Base-by-base conservation (phyloP, 2,113 vertebrate genomes). In the Serilophus lunatus region DNA sequence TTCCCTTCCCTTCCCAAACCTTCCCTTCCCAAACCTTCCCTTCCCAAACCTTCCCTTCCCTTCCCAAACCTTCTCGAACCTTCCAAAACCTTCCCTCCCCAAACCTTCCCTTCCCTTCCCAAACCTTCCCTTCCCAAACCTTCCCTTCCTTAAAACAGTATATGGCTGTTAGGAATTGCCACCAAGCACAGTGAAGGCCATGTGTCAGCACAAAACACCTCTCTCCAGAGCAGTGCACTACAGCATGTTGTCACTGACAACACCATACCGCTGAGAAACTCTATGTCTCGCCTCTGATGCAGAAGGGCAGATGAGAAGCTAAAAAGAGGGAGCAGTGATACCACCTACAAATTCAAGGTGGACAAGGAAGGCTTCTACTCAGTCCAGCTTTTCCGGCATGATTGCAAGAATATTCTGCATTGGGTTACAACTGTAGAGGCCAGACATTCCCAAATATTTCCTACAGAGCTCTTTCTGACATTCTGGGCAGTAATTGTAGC, bases 131-230 rank as follows among this genome's bases (percentile, higher is more conserved):
- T n/a, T n/a, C n/a, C n/a, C n/a, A n/a, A n/a, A n/a, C n/a, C n/a
- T n/a, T n/a, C n/a, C n/a, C n/a, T 24, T 26, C 24, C 33, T 45
- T 57, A 23, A 42, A 60, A 3, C 11, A 74, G 4, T 8, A 33
- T n/a, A 12, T 33, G 10, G 15, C 10, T 45, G 13, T 36, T 29
- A 50, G 60, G 54, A 59, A 9, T 29, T 45, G 6, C 18, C 35
- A 49, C 7, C 25, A 40, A 50, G 8, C 1, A 5, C 3, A 40
- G 7, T 3, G 4, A 28, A 15, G 17, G 19, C 9, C 1, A 0
- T 9, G 10, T 35, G 18, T 12, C 26, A 70, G 40, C 44, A 33
- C 6, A 50, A 49, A 65, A 18, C 4, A 2, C 3, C 6, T 18
- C 18, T 28, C 8, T 72, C 9, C 31, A 18, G 7, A 31, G 7